Evolutionary conservation across 1,140 invertebrate species (phyloP), one percentile per base, ranked within the genome.

Genomic region (Mamestra configurata): DNA sequence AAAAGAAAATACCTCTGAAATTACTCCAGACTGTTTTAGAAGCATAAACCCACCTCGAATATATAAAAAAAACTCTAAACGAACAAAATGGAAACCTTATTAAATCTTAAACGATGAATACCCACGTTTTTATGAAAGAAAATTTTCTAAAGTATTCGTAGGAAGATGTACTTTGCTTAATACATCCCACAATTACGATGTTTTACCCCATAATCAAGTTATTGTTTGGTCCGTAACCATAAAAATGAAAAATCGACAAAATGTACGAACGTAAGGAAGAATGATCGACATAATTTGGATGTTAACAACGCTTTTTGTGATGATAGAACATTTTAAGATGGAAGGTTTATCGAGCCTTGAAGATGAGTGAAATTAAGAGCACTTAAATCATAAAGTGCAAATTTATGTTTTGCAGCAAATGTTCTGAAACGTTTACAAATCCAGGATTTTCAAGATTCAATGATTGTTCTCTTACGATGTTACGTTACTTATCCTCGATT

Each of bases 171-270:
- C 35, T 24, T 59, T 75, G 13, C 27, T 49, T 70, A 70, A 27
- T 49, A 68, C 11, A 53, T n/a, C 10, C 18, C 70, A 13, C 70
- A 72, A 59, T 75, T 75, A 59, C 37, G 53, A 59, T 59, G 37
- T 40, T 51, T 31, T 55, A 75, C 40, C 53, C 51, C 35, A 59
- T 75, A 59, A 75, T 75, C 35, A 75, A 75, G 53, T 43, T 59
- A 59, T 75, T 75, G 71, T 75, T 75, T 57, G 53, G 31, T 73
- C 13, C 10, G 35, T 20, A 37, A 35, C 31, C 53, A 27, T 75
- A 75, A 75, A 75, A 75, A 55, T 40, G 51, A 59, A 59, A 59
- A 27, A 75, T 43, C 18, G 31, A 43, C 20, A 7, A 68, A 49
- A 31, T 5, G 27, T 24, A 49, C 11, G 59, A 61, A 18, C 22